Conservation (phyloP, 2,888 invertebrate genomes). For the Blastobasis lacticolella region DNA sequence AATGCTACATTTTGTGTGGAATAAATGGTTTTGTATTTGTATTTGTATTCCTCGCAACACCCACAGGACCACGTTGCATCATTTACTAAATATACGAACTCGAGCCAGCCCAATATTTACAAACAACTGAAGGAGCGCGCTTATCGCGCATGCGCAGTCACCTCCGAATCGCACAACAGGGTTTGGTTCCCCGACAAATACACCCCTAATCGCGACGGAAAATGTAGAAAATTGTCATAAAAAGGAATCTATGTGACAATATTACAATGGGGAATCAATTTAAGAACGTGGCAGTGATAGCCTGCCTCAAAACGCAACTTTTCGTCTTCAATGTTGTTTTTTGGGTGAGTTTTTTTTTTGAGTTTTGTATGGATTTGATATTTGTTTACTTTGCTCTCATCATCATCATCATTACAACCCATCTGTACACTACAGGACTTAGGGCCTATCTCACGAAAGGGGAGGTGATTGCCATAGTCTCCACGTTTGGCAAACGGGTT, state of each 20-base stretch:
- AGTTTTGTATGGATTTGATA: too few relatives aligned
- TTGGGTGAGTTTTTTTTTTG: conserved; percentile 78
- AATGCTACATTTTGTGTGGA: too few relatives aligned
- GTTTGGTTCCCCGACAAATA: conserved; percentile 7
- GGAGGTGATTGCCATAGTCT: too few relatives aligned
- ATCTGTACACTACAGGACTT: too few relatives aligned
- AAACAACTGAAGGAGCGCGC: conserved; percentile 40
- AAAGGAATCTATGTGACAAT: not conserved
- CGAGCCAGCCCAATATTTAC: conserved; percentile 25
- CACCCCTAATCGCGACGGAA: conserved; percentile 4
- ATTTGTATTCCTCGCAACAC: too few relatives aligned
- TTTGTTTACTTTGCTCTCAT: too few relatives aligned
- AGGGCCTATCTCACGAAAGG: too few relatives aligned
- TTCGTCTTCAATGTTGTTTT: conserved; percentile 87
- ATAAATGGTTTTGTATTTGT: too few relatives aligned
- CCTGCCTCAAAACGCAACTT: conserved; percentile 84
- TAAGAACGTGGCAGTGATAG: conserved; percentile 82
- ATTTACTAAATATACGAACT: conserved; percentile 4
- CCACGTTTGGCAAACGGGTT: too few relatives aligned
- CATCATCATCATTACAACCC: too few relatives aligned
- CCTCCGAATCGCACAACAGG: not conserved
- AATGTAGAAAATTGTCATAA: not conserved
- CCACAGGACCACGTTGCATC: too few relatives aligned
- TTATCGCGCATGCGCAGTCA: conserved; percentile 46
- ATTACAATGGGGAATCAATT: conserved; percentile 79